Base-by-base conservation (phyloP, 2,888 invertebrate genomes). In the Xanthia togata region DNA sequence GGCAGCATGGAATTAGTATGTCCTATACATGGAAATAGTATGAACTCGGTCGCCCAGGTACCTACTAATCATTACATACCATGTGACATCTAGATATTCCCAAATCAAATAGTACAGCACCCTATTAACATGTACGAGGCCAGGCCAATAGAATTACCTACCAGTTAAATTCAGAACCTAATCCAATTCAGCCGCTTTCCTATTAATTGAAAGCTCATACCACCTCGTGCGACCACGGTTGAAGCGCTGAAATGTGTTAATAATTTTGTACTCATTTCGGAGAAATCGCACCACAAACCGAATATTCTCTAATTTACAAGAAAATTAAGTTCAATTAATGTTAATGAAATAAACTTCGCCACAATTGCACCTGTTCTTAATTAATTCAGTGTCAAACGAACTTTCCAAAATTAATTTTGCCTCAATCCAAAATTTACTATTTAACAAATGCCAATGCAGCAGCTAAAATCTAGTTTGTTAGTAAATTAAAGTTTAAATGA, bases 381-480 rank as follows among this genome's bases (percentile, higher is more conserved):
- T 70, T 67, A 63, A 70, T 67, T 76, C 68, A 71, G n/a, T 44
- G 62, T 68, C 38, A 63, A 59, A 35, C 53, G 14, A 84, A 70
- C 55, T 74, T 64, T 38, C 12, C 20, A 59, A 70, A 70, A 74
- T 64, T 44, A 75, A 68, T 81, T 53, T 67, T 11, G 50, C 6
- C 3, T 31, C 17, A 64, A 68, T 20, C 2, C 2, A 17, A 59
- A 59, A 59, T 75, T 65, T 63, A 65, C 14, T 62, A 2, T 60
- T 70, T 85, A 68, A 71, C 47, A 73, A 63, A 78, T 67, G 63
- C 14, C n/a, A 68, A 53, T 70, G 23, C 38, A 38, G 60, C 14
- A 67, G 65, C 63, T 72, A 31, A 76, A 77, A 59, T 64, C 3
- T 77, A 44, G 60, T 85, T 71, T 69, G 23, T 63, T 35, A 38